Conservation (phyloP, 2,888 invertebrate genomes). For the Diarsia rubi region DNA sequence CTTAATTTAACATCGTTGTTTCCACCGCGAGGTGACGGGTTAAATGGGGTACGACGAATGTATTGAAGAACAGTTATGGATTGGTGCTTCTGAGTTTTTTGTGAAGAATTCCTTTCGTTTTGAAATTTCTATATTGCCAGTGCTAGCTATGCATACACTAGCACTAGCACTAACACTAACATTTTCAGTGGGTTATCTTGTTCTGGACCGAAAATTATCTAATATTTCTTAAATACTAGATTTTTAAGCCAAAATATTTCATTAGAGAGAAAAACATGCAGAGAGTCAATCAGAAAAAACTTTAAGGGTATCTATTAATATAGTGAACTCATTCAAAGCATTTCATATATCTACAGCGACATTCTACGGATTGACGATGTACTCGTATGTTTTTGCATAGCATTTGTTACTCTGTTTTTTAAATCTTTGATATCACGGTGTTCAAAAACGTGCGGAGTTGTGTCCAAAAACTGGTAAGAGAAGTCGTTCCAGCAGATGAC, state of each 20-base stretch:
- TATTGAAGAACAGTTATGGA: constrained; percentile 39
- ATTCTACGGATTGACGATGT: not conserved
- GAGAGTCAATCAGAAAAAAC: no score
- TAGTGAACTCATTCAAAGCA: not conserved
- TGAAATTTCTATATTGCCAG: not conserved
- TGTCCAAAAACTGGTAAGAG: no score
- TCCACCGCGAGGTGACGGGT: constrained; percentile 72
- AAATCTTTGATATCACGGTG: not conserved
- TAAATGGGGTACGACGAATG: constrained; percentile 64
- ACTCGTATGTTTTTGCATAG: not conserved
- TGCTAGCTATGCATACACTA: no score
- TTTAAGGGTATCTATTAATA: no score
- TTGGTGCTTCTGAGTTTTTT: constrained; percentile 35
- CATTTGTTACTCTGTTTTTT: no score
- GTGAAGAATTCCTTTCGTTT: not conserved
- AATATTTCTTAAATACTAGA: no score
- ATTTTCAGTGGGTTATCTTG: no score
- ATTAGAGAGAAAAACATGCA: not conserved
- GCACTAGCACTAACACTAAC: no score
- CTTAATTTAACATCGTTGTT: constrained; percentile 82
- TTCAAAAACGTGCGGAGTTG: no score
- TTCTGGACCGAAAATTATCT: no score
- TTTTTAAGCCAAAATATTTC: not conserved
- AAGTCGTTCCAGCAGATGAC: no score
- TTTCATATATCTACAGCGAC: not conserved